A percentile compares a stretch with the other conserved stretches of the same genome.
phyloP scores from a whole-genome alignment of 2,113 vertebrate genomes.

The Noturus placidus region DNA sequence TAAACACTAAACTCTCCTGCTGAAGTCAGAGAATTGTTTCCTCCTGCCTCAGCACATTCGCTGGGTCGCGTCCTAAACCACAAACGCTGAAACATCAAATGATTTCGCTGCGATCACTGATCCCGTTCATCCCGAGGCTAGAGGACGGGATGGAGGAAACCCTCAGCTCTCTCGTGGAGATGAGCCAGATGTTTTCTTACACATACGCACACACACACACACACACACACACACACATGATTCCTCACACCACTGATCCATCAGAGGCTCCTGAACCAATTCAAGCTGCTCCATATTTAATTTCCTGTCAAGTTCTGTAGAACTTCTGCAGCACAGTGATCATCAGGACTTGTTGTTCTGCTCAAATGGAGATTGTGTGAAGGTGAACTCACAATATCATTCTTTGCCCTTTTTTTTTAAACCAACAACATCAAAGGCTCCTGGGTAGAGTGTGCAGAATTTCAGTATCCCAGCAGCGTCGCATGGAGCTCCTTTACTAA shows the following conservation, averaged over 20 bases:
- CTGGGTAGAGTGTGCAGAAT: not conserved
- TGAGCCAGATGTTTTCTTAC: conserved; percentile 64
- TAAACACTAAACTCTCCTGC: conserved; percentile 5
- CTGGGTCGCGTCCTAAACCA: not conserved
- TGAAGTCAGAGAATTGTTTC: not conserved
- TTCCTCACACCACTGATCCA: conserved; percentile 8
- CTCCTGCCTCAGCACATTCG: conserved; percentile 16
- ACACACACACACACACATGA: conserved; percentile 13
- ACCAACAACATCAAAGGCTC: not conserved
- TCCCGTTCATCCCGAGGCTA: conserved; percentile 40
- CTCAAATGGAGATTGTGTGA: not conserved
- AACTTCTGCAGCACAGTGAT: conserved; percentile 56
- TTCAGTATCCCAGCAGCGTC: not conserved
- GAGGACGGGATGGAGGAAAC: not conserved
- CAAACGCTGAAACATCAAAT: conserved; percentile 48
- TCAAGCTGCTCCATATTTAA: conserved; percentile 64
- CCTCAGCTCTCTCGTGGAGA: conserved; percentile 11
- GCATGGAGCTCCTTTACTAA: too few relatives aligned
- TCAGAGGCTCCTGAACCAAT: conserved; percentile 42
- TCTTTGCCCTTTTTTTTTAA: not conserved
- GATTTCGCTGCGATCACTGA: conserved; percentile 24
- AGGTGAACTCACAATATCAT: not conserved
- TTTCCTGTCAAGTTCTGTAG: conserved; percentile 60
- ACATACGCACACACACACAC: not conserved
- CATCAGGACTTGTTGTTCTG: not conserved